Evolutionary conservation across 2,797 vertebrate species (phyloP).

Genomic region (Mus caroli): DNA sequence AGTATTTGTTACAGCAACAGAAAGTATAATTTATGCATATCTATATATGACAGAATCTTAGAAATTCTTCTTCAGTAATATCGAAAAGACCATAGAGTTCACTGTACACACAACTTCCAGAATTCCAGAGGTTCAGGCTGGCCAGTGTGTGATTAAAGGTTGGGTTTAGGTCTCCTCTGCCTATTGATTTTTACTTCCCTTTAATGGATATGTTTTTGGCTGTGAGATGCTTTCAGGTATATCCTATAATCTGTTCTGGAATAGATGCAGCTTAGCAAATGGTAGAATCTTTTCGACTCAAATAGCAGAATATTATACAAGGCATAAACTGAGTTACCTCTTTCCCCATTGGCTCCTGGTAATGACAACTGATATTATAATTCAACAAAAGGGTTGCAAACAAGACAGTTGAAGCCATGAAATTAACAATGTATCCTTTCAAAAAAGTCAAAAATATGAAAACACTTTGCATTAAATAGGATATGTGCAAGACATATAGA

Average conservation of each 20-base stretch:
- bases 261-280: background rate
- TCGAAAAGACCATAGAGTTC: background rate
- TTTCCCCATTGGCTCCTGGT: background rate
- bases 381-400: background rate
- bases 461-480: background rate
- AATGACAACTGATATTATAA: background rate
- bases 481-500: background rate
- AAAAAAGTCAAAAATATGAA: background rate
- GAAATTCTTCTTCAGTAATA: background rate
- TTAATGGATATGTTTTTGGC: background rate
- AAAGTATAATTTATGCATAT: background rate
- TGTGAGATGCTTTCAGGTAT: background rate
- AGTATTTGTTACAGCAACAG: background rate
- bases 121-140: background rate
- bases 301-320: background rate
- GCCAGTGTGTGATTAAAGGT: background rate
- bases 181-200: background rate
- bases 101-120: background rate
- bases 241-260: background rate
- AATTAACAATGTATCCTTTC: slow-evolving; percentile 40
- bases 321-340: background rate
- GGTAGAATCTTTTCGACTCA: background rate
- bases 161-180: background rate
- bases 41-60: background rate
- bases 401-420: background rate